phyloP scores from a whole-genome alignment of 1,140 invertebrate genomes.

The Ruditapes philippinarum region DNA sequence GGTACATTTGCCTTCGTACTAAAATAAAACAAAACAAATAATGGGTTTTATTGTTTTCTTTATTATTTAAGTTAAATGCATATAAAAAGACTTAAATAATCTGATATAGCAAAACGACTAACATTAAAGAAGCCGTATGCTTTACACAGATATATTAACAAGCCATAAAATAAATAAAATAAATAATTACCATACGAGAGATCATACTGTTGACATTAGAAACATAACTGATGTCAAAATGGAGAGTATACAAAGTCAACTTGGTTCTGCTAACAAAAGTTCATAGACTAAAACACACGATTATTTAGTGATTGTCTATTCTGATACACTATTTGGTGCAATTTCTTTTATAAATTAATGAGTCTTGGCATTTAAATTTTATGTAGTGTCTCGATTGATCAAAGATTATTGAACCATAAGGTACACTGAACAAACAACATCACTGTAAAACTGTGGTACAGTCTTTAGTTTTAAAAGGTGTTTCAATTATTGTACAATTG shows the following conservation, averaged over 20 bases:
- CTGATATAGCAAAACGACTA: not conserved
- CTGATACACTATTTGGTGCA: not conserved
- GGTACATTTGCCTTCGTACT: too few relatives aligned
- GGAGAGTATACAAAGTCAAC: not conserved
- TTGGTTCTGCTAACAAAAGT: not conserved
- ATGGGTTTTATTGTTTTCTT: too few relatives aligned
- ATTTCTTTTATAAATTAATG: not conserved
- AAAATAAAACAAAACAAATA: too few relatives aligned
- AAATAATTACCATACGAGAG: not conserved
- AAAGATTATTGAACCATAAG: not conserved
- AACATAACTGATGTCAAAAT: not conserved
- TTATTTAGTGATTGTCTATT: not conserved
- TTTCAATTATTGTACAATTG: not conserved
- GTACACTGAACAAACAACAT: not conserved
- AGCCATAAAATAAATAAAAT: not conserved
- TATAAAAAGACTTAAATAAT: too few relatives aligned
- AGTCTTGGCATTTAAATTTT: conserved; percentile 10
- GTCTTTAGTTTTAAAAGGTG: not conserved
- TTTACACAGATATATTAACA: not conserved
- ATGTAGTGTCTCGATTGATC: conserved; percentile 13
- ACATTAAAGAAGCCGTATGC: not conserved
- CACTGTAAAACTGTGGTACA: not conserved
- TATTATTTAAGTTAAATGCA: too few relatives aligned
- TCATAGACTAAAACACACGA: too few relatives aligned
- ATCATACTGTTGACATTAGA: not conserved